phyloP scores from a whole-genome alignment of 1,140 invertebrate genomes.

The Sipha flava region DNA sequence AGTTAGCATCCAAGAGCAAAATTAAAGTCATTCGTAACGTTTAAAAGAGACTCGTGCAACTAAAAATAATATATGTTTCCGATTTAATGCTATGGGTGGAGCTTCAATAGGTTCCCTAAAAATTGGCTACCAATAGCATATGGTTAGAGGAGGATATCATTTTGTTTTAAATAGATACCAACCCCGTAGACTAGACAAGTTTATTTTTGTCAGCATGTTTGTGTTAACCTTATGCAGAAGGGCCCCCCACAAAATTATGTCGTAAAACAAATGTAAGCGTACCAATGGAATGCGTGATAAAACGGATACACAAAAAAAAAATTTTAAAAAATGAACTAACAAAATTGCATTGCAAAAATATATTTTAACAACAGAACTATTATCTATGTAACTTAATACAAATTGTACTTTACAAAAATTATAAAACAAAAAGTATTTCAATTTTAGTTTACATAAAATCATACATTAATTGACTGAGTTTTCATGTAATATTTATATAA shows the following conservation, averaged over 20 bases:
- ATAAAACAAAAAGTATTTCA: no score
- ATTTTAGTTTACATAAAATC: no score
- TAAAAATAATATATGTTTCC: slow-evolving; percentile 24
- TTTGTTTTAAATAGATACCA: not conserved
- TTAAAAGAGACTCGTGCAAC: not conserved
- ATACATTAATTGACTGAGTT: no score
- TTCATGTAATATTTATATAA: no score
- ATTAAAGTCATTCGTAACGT: not conserved
- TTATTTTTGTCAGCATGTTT: not conserved
- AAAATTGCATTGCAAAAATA: no score
- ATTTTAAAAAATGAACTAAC: no score
- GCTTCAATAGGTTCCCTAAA: not conserved
- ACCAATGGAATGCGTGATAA: not conserved
- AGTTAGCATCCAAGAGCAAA: not conserved
- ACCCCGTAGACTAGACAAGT: slow-evolving; percentile 1
- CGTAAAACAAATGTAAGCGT: not conserved
- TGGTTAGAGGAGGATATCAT: not conserved
- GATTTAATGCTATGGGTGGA: not conserved
- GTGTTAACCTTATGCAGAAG: not conserved
- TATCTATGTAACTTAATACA: no score
- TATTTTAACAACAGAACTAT: no score
- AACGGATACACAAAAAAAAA: not conserved
- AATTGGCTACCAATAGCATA: slow-evolving; percentile 5
- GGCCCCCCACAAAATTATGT: not conserved
- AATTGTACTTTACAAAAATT: no score